These are phyloP conservation scores for Labeo calbasu DNA, from an alignment of 2,797 vertebrate species.

Conservation along the genomic window DNA sequence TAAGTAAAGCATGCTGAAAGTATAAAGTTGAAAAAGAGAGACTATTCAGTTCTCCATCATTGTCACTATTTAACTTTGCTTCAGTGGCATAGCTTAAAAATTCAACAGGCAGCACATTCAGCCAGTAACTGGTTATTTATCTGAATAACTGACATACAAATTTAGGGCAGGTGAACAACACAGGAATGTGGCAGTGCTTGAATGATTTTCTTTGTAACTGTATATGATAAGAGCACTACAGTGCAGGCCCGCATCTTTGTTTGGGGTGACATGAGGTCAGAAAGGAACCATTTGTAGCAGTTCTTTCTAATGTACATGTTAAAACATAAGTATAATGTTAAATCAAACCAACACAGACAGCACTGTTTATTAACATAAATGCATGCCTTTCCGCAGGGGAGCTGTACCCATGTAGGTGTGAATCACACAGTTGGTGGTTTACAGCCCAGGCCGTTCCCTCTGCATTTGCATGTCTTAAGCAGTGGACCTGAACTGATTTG, in stretches of 20 bases:
- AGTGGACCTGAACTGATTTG: constrained; percentile 5
- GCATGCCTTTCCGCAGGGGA: not conserved
- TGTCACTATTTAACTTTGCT: not conserved
- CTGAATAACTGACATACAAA: constrained; percentile 19
- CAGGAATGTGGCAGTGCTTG: not conserved
- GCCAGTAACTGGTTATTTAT: not conserved
- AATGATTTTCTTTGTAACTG: not conserved
- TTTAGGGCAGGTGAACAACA: not conserved
- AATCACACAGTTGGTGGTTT: not conserved
- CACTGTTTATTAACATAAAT: not conserved
- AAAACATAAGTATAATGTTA: not conserved
- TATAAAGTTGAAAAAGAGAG: not conserved
- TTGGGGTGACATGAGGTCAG: not conserved
- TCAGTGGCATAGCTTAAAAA: not conserved
- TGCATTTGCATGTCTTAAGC: not conserved
- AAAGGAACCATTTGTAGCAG: not conserved
- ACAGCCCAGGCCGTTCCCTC: not conserved
- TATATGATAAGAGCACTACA: not conserved
- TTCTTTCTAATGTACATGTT: not conserved
- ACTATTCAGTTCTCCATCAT: not conserved
- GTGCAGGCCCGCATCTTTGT: not conserved
- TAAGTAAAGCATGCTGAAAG: not conserved
- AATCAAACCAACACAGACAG: not conserved
- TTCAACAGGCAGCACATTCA: not conserved
- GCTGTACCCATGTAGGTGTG: not conserved